A percentile compares a stretch with the other conserved stretches of the same genome.
Conservation (phyloP, 2,113 vertebrate species). For the Boulengeromyrus knoepffleri region DNA sequence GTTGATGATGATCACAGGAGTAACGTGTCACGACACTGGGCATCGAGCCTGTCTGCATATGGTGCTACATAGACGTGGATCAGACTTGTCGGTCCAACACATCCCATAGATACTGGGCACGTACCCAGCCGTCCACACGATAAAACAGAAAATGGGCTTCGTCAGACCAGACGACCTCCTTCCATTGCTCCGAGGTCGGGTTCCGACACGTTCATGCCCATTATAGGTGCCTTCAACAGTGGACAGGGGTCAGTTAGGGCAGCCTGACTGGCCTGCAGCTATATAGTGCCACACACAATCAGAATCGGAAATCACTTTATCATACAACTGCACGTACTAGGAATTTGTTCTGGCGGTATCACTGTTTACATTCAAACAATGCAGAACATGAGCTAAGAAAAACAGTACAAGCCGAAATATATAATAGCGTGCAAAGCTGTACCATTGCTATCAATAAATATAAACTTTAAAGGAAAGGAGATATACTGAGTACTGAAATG, state of each 20-base stretch:
- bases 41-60: not conserved
- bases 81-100: not conserved
- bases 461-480: not conserved
- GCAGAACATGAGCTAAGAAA: not conserved
- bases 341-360: not conserved
- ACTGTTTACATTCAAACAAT: not conserved
- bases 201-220: not conserved
- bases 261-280: not conserved
- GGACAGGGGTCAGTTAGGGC: not conserved
- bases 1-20: not conserved
- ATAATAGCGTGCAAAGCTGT: not conserved
- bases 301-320: not conserved
- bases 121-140: not conserved
- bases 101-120: not conserved
- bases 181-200: not conserved
- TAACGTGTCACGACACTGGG: not conserved
- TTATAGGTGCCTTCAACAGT: not conserved
- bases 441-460: not conserved
- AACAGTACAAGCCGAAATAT: not conserved
- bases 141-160: not conserved
- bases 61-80: not conserved
- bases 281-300: not conserved
- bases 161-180: not conserved
- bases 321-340: not conserved
- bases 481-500: no score